These are phyloP conservation scores for Circaetus gallicus DNA, from an alignment of 2,113 vertebrate genomes.

Conservation along the genomic window DNA sequence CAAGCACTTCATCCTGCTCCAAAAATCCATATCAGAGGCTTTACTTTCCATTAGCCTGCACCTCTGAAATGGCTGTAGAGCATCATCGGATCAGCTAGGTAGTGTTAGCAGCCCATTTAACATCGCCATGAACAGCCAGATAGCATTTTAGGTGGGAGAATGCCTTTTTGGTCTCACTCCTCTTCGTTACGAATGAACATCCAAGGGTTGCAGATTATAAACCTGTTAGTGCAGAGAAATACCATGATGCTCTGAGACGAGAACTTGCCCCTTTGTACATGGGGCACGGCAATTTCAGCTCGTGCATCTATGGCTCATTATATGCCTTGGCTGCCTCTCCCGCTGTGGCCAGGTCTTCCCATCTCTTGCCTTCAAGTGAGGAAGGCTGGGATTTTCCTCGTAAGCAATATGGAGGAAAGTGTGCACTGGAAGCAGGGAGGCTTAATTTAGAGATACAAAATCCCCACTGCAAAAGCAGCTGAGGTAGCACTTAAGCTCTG, in stretches of 20 bases:
- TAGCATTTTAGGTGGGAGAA: background rate
- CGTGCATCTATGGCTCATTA: background rate
- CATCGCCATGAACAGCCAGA: background rate
- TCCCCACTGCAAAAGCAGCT: background rate
- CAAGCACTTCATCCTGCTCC: background rate
- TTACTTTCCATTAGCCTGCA: background rate
- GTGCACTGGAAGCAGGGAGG: background rate
- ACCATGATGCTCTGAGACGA: background rate
- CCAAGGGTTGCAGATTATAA: background rate
- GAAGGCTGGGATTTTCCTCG: background rate
- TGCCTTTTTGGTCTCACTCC: background rate
- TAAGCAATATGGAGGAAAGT: background rate
- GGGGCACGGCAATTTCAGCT: background rate
- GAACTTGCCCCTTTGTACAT: background rate
- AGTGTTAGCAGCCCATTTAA: background rate
- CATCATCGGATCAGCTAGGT: background rate
- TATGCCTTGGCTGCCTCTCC: background rate
- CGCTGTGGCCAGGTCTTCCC: background rate
- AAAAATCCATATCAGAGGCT: background rate
- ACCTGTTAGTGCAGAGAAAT: background rate
- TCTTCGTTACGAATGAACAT: background rate
- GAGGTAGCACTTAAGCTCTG: background rate
- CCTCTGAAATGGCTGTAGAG: background rate
- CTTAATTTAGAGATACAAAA: background rate
- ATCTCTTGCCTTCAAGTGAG: background rate